Conservation (phyloP, 2,113 vertebrate species). For the Oxygymnocypris stewartii region DNA sequence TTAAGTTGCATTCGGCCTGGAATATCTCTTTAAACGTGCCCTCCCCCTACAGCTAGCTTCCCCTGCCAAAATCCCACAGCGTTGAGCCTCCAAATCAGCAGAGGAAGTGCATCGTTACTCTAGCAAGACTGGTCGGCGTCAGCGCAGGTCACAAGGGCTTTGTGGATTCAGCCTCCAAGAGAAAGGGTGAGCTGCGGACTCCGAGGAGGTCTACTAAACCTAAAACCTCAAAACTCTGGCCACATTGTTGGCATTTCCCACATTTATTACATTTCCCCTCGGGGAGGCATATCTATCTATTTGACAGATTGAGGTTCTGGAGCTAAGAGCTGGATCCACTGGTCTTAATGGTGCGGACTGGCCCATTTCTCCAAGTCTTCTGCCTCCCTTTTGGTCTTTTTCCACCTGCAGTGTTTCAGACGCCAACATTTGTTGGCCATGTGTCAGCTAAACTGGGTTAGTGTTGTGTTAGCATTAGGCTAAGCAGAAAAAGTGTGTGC, state of each 20-base stretch:
- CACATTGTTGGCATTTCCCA: conserved; percentile 53
- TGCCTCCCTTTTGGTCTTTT: conserved; percentile 27
- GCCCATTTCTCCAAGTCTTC: background rate
- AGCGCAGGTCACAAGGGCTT: conserved; percentile 68
- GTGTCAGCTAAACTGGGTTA: conserved; percentile 40
- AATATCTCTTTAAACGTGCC: conserved; percentile 21
- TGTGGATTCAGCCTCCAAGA: conserved; percentile 44
- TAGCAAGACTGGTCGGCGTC: conserved; percentile 74
- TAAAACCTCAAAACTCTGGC: conserved; percentile 51
- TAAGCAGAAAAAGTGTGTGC: conserved; percentile 73
- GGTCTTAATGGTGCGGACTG: conserved; percentile 53
- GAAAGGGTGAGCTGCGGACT: background rate
- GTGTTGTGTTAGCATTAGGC: conserved; percentile 29
- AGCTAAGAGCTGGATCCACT: conserved; percentile 49
- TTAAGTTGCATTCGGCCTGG: background rate
- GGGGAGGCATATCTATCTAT: conserved; percentile 6
- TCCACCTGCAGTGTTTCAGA: conserved; percentile 21
- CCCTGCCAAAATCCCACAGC: conserved; percentile 41
- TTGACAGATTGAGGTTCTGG: conserved; percentile 29
- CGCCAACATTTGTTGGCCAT: conserved; percentile 33
- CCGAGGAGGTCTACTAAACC: conserved; percentile 37
- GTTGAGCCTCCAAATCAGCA: conserved; percentile 59
- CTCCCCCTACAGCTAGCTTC: conserved; percentile 16
- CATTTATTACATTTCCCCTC: conserved; percentile 46
- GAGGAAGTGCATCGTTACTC: conserved; percentile 73